Conservation (phyloP, 2,113 vertebrate genomes). For the Orycteropus afer region DNA sequence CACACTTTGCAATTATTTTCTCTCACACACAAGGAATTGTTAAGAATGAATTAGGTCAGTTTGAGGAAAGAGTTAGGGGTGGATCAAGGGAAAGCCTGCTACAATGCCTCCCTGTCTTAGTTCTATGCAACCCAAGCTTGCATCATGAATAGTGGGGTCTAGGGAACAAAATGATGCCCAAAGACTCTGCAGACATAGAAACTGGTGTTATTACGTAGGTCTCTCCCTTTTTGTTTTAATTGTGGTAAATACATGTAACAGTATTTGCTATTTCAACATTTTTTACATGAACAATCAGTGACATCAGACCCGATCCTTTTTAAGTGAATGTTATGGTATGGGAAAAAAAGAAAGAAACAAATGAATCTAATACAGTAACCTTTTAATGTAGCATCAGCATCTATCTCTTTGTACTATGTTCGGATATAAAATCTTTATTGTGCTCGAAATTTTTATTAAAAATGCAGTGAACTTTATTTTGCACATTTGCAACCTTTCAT, state of each 20-base stretch:
- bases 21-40: background rate
- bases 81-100: background rate
- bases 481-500: constrained; percentile 41
- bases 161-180: background rate
- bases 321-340: background rate
- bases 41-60: background rate
- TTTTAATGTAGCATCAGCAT: constrained; percentile 48
- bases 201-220: background rate
- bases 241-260: background rate
- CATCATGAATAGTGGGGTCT: background rate
- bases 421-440: constrained; percentile 72
- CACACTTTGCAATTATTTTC: background rate
- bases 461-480: constrained; percentile 69
- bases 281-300: background rate
- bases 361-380: constrained; percentile 27
- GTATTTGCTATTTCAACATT: background rate
- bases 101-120: too few relatives aligned
- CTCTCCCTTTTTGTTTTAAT: background rate
- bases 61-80: background rate
- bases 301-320: background rate
- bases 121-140: background rate
- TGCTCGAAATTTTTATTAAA: constrained; percentile 70
- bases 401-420: constrained; percentile 59
- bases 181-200: background rate
- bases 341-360: background rate